Percentiles rank a stretch among this genome's conserved stretches.
Evolutionary conservation across 2,113 vertebrate species (phyloP).

Genomic region (Noctilio leporinus): DNA sequence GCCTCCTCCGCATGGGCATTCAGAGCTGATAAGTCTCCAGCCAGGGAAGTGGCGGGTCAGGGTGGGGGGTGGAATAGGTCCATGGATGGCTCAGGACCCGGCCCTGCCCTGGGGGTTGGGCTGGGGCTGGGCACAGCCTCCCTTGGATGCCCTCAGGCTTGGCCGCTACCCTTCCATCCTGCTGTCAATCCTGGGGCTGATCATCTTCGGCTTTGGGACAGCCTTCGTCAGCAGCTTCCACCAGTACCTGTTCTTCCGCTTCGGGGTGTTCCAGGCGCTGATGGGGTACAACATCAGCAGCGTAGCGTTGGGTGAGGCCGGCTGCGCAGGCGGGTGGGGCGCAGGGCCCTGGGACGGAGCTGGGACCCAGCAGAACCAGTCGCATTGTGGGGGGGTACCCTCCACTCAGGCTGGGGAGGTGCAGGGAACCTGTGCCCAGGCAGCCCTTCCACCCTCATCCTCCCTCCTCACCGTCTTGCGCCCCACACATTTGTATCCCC

Average conservation of each 20-base stretch:
- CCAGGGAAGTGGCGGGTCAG: too few relatives aligned
- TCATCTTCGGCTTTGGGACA: constrained; percentile 76
- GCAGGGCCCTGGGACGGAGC: too few relatives aligned
- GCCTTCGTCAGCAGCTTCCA: constrained; percentile 82
- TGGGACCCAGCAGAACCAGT: accelerated
- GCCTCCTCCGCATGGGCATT: background rate
- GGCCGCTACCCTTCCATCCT: constrained; percentile 81
- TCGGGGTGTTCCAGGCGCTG: constrained; percentile 72
- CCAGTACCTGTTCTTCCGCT: constrained; percentile 81
- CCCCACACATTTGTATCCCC: accelerated
- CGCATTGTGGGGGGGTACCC: accelerated
- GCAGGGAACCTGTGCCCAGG: background rate
- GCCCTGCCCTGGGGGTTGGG: too few relatives aligned
- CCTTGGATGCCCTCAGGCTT: constrained; percentile 65
- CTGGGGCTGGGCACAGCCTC: background rate
- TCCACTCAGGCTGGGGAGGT: background rate
- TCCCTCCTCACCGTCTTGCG: background rate
- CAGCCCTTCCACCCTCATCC: background rate
- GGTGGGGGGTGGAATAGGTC: too few relatives aligned
- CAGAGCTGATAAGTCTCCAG: background rate
- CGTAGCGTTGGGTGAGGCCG: constrained; percentile 79
- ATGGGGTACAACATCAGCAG: constrained; percentile 77
- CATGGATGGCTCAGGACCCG: background rate
- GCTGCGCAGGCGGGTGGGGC: background rate
- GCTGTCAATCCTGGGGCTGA: constrained; percentile 73